These are phyloP conservation scores for Sylvia atricapilla DNA, from an alignment of 2,113 vertebrate species.

Conservation along the genomic window DNA sequence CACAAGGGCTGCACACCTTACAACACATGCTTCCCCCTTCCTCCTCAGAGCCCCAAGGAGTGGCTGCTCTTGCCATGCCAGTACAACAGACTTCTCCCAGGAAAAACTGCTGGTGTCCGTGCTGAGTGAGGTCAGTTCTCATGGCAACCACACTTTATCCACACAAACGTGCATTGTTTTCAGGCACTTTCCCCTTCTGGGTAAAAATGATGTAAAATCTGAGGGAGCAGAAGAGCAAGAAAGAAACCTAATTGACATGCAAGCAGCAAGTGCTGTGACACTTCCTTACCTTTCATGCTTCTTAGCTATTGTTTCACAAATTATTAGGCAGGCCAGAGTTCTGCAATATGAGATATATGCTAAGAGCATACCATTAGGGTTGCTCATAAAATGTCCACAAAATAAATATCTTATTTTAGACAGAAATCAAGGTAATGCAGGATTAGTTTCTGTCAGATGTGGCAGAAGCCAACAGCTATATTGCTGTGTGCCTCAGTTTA, in stretches of 20 bases:
- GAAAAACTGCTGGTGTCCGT: background rate
- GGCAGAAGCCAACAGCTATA: background rate
- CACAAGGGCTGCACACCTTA: accelerated
- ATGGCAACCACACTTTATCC: background rate
- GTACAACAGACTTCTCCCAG: background rate
- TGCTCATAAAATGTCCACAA: background rate
- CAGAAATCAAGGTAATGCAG: background rate
- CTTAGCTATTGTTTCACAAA: background rate
- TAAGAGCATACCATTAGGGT: background rate
- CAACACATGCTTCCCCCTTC: background rate
- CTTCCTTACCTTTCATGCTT: background rate
- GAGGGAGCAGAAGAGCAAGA: background rate
- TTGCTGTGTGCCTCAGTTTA: background rate
- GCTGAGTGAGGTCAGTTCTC: conserved; percentile 3
- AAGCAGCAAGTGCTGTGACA: accelerated
- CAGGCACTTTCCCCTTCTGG: background rate
- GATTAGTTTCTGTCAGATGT: background rate
- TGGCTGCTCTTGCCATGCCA: background rate
- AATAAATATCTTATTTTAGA: background rate
- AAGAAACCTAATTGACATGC: background rate
- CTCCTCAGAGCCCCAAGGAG: accelerated
- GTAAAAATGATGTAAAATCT: background rate
- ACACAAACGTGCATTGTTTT: background rate
- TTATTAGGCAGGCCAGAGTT: background rate
- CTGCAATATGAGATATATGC: background rate